Conservation (phyloP, 2,888 invertebrate genomes). For the Spodoptera picta region DNA sequence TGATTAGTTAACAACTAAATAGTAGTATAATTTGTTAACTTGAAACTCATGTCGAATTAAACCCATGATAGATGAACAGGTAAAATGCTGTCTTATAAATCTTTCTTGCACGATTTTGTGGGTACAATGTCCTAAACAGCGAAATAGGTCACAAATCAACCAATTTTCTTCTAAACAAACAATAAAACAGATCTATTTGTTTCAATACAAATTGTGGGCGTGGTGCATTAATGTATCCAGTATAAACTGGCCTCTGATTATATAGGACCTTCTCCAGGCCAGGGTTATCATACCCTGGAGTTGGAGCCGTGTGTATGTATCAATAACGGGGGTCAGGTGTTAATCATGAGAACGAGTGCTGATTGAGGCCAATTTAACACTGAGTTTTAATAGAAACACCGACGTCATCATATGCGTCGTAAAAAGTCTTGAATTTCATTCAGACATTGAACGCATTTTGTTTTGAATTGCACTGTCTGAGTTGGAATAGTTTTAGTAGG, state of each 20-base stretch:
- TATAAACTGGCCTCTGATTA: slow-evolving; percentile 12
- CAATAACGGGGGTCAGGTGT: slow-evolving; percentile 61
- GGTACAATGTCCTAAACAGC: too few species aligned
- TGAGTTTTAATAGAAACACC: slow-evolving; percentile 36
- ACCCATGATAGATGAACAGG: too few species aligned
- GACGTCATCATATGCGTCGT: slow-evolving; percentile 30
- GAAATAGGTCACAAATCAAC: too few species aligned
- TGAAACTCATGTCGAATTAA: too few species aligned
- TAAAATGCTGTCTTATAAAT: too few species aligned
- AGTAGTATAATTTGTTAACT: too few species aligned
- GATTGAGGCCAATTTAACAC: slow-evolving; percentile 64
- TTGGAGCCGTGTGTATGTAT: slow-evolving; percentile 18
- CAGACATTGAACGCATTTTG: slow-evolving; percentile 13
- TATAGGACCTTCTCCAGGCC: background rate
- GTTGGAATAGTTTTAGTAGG: background rate
- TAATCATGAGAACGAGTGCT: slow-evolving; percentile 54
- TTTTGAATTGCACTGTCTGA: too few species aligned
- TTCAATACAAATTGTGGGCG: slow-evolving; percentile 23
- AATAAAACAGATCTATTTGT: slow-evolving; percentile 9
- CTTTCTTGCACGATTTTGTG: too few species aligned
- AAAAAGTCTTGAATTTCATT: slow-evolving; percentile 27
- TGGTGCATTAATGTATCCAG: slow-evolving; percentile 21
- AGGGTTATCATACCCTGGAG: slow-evolving; percentile 21
- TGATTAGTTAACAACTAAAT: too few species aligned
- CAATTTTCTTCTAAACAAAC: too few species aligned